phyloP scores from a whole-genome alignment of 2,113 vertebrate genomes.

The Prionailurus bengalensis region DNA sequence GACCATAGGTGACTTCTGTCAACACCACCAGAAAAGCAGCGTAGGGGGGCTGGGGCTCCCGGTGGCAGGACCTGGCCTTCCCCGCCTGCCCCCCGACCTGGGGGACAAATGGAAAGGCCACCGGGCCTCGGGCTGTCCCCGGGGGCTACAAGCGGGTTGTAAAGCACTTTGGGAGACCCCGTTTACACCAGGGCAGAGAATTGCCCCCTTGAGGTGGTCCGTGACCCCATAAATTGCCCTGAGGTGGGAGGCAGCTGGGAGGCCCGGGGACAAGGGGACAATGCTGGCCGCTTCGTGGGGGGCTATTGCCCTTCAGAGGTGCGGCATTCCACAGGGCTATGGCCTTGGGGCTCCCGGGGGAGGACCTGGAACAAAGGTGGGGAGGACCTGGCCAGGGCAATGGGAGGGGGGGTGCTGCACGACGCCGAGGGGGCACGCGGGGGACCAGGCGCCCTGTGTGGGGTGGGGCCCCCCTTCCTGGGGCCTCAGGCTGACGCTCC shows the following conservation, averaged over 20 bases:
- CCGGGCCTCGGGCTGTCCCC: background rate
- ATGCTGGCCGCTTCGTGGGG: background rate
- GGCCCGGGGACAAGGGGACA: background rate
- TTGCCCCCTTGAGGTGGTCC: conserved; percentile 31
- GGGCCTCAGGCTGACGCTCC: background rate
- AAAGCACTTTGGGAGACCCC: conserved; percentile 67
- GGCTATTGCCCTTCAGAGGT: background rate
- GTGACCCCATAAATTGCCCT: conserved; percentile 63
- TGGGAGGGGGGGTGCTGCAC: fast-evolving
- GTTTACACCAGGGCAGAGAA: conserved; percentile 61
- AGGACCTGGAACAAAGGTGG: background rate
- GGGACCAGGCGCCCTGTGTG: background rate
- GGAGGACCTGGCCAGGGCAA: background rate
- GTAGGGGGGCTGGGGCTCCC: background rate
- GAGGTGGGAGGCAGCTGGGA: conserved; percentile 59
- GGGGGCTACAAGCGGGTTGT: conserved; percentile 25
- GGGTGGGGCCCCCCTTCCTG: background rate
- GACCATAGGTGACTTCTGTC: fast-evolving
- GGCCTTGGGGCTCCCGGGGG: fast-evolving
- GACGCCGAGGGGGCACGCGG: fast-evolving
- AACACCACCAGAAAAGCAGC: fast-evolving
- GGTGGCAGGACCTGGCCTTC: background rate
- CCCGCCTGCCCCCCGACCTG: background rate
- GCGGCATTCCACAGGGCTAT: background rate
- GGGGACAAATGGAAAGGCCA: conserved; percentile 71